These are phyloP conservation scores for Drosophila villosipedis DNA, from an alignment of 2,888 invertebrate species.

Conservation along the genomic window DNA sequence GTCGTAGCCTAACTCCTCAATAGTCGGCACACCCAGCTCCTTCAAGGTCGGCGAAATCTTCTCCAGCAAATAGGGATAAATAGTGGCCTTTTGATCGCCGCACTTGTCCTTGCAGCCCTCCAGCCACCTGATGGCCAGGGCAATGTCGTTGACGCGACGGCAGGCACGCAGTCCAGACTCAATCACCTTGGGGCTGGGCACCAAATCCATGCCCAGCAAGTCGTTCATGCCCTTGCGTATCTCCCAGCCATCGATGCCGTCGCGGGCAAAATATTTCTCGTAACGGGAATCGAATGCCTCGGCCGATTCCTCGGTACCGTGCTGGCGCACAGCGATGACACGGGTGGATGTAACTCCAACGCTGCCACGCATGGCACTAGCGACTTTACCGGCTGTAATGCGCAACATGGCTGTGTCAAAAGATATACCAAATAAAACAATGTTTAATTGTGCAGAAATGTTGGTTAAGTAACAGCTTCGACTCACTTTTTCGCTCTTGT, in stretches of 20 bases:
- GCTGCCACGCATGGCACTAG: slow-evolving; percentile 83
- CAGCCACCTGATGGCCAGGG: slow-evolving; percentile 95
- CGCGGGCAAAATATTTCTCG: slow-evolving; percentile 93
- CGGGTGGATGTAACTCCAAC: slow-evolving; percentile 77
- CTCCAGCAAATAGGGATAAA: slow-evolving; percentile 94
- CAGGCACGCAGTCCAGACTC: slow-evolving; percentile 95
- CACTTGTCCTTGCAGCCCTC: slow-evolving; percentile 97
- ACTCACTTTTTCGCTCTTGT: slow-evolving; percentile 68
- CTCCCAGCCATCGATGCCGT: slow-evolving; percentile 97
- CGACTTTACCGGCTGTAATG: slow-evolving; percentile 85
- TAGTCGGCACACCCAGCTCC: slow-evolving; percentile 96
- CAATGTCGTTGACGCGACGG: slow-evolving; percentile 96
- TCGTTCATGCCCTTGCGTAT: slow-evolving; percentile 96
- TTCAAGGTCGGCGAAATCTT: slow-evolving; percentile 96
- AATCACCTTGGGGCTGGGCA: slow-evolving; percentile 96
- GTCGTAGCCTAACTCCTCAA: slow-evolving; percentile 98
- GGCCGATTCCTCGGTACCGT: slow-evolving; percentile 89
- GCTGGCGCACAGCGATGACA: slow-evolving; percentile 82
- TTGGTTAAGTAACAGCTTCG: slow-evolving; percentile 79
- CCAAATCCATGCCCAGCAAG: slow-evolving; percentile 94
- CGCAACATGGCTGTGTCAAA: slow-evolving; percentile 85
- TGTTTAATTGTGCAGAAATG: slow-evolving; percentile 51
- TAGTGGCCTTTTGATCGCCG: slow-evolving; percentile 89
- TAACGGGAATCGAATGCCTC: slow-evolving; percentile 94
- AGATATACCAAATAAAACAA: slow-evolving; percentile 19